Percentiles rank a stretch among this genome's conserved stretches.
Conservation (phyloP, 1,140 invertebrate genomes). For the Idris sp. region DNA sequence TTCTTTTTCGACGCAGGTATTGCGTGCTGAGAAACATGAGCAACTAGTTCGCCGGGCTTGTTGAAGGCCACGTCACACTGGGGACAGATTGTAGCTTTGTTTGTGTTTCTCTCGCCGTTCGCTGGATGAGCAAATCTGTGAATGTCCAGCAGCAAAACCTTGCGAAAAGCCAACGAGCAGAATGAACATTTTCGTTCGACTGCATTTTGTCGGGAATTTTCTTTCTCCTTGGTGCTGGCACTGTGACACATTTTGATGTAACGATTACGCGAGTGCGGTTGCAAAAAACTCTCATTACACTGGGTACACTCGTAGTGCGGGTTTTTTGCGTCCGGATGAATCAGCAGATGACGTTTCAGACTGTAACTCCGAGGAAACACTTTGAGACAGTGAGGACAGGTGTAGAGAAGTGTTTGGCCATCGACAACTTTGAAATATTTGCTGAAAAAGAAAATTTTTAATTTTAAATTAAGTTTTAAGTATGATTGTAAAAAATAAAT, state of each 20-base stretch:
- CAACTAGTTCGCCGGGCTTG: slow-evolving; percentile 77
- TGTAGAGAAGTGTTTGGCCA: slow-evolving; percentile 64
- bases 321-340: slow-evolving; percentile 73
- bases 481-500: too few species aligned
- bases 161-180: slow-evolving; percentile 80
- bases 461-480: too few species aligned
- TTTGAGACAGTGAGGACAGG: slow-evolving; percentile 70
- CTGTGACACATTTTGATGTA: slow-evolving; percentile 70
- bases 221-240: slow-evolving; percentile 64
- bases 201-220: slow-evolving; percentile 69
- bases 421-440: slow-evolving; percentile 68
- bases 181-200: slow-evolving; percentile 80
- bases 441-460: slow-evolving; percentile 39
- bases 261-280: slow-evolving; percentile 74
- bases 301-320: slow-evolving; percentile 71
- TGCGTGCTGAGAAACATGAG: slow-evolving; percentile 80
- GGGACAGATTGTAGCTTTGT: slow-evolving; percentile 70
- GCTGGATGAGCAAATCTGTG: slow-evolving; percentile 80
- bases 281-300: slow-evolving; percentile 74
- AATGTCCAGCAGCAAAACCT: slow-evolving; percentile 79
- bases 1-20: slow-evolving; percentile 69
- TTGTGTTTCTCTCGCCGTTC: slow-evolving; percentile 67
- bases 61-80: slow-evolving; percentile 76
- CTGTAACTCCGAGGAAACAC: slow-evolving; percentile 76
- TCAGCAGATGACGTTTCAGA: slow-evolving; percentile 74